Percentiles rank a stretch among this genome's conserved stretches.
phyloP scores from a whole-genome alignment of 2,113 vertebrate genomes.

The Pantherophis guttatus region DNA sequence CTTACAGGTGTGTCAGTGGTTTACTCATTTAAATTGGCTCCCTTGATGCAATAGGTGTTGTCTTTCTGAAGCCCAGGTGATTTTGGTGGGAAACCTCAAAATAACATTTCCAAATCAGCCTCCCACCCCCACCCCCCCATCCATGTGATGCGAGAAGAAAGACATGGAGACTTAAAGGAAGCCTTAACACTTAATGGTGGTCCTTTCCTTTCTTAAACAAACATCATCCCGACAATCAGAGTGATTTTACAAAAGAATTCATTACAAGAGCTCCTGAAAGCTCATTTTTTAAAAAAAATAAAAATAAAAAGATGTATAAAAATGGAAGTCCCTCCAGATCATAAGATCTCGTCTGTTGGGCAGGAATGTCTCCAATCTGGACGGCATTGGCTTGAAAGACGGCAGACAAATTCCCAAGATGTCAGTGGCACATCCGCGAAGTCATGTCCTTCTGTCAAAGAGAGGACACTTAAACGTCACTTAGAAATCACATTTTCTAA shows the following conservation, averaged over 20 bases:
- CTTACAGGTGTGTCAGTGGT: background rate
- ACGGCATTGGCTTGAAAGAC: background rate
- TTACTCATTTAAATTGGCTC: background rate
- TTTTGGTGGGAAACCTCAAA: background rate
- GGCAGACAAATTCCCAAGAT: slow-evolving; percentile 16
- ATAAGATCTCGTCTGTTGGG: background rate
- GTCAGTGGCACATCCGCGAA: slow-evolving; percentile 90
- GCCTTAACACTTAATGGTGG: background rate
- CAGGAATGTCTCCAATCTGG: slow-evolving; percentile 2
- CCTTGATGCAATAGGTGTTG: background rate
- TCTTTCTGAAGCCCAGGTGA: background rate
- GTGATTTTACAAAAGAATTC: slow-evolving; percentile 60
- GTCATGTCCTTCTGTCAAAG: slow-evolving; percentile 95
- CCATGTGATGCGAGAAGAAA: too few species aligned
- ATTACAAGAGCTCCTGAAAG: slow-evolving; percentile 36
- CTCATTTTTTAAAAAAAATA: slow-evolving; percentile 7
- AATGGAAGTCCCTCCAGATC: background rate
- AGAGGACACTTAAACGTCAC: background rate
- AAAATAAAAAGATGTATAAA: slow-evolving; percentile 22
- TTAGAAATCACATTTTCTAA: background rate
- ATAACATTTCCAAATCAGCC: background rate
- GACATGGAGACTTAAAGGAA: background rate
- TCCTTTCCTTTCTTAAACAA: background rate
- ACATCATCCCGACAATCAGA: slow-evolving; percentile 53
- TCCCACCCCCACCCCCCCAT: too few species aligned